These are phyloP conservation scores for Ischnus inquisitorius DNA, from an alignment of 2,888 invertebrate species.

Conservation along the genomic window DNA sequence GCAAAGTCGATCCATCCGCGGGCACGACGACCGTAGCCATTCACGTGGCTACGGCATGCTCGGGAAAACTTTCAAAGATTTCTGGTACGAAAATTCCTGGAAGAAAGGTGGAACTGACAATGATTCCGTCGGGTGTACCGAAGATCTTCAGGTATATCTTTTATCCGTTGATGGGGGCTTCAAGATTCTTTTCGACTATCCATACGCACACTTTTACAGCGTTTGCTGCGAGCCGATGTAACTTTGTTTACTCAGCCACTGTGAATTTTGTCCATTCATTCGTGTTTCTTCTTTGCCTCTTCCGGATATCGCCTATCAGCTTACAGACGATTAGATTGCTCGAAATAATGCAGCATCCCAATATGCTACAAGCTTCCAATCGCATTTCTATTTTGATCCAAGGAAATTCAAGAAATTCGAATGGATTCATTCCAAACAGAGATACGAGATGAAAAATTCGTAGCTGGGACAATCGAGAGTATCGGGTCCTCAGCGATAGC, in stretches of 20 bases:
- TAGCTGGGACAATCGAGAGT: slow-evolving; percentile 37
- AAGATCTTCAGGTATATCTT: slow-evolving; percentile 40
- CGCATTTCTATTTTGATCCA: slow-evolving; percentile 1
- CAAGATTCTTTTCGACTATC: slow-evolving; percentile 8
- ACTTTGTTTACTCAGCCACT: background rate
- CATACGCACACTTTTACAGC: background rate
- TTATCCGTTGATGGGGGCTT: background rate
- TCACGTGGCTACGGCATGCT: background rate
- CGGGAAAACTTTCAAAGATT: slow-evolving; percentile 38
- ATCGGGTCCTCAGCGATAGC: slow-evolving; percentile 35
- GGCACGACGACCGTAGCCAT: background rate
- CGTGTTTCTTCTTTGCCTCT: slow-evolving; percentile 9
- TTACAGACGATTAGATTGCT: background rate
- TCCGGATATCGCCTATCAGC: background rate
- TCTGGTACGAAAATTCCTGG: slow-evolving; percentile 17
- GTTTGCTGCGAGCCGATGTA: background rate
- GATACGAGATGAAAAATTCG: slow-evolving; percentile 36
- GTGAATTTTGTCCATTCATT: slow-evolving; percentile 28
- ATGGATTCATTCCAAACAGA: slow-evolving; percentile 1
- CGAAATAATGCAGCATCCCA: background rate
- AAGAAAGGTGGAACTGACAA: background rate
- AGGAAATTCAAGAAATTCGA: slow-evolving; percentile 12
- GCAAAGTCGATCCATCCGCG: slow-evolving; percentile 5
- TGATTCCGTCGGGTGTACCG: background rate
- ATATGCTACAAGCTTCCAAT: background rate